Evolutionary conservation across 2,113 vertebrate genomes (phyloP), one percentile per base, ranked within the genome.

Genomic region (Neotoma lepida): DNA sequence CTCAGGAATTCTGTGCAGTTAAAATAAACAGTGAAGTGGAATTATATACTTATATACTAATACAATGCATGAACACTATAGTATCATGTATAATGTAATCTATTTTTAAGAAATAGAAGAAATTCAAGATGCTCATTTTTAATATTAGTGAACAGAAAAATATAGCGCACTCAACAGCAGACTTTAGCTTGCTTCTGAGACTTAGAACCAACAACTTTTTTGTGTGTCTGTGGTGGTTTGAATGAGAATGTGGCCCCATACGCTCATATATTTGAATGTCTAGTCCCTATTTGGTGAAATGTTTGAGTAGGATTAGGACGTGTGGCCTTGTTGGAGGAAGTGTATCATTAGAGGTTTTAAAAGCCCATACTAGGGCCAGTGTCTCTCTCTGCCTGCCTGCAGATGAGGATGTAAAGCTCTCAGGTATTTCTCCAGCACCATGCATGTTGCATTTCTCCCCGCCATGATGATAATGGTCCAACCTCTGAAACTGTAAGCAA

Each of bases 171-270:
- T 82, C 46, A 46, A 22, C 41, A 64, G 22, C 15, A 85, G 64
- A 44, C 44, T 35, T 12, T 77, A 73, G 41, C 82, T 96, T 82
- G 49, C 66, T 91, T 97, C 76, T 89, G 89, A 90, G 14, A 78
- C 61, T 9, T 61, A 35, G 74, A 95, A 86, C 85, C 49, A 81
- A 41, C 51, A 30, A 1, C 41, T 63, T 61, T 33, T 9, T 35
- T 76, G 30, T 71, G 18, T 41, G 58, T 82, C 14, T 15, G 15
- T 82, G 26, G 14, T 41, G 80, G 13, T 61, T 61, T 61, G n/a
- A 82, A 30, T 82, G 80, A 82, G 56, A 41, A 28, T 61, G 56
- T 61, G 56, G n/a, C n/a, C 56, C 56, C 24, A 61, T 30, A 61
- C 24, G n/a, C 39, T 41, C 54, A 17, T 39, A 58, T 17, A 30